Evolutionary conservation across 2,113 vertebrate genomes (phyloP), one percentile per base, ranked within the genome.

Genomic region (Gulo gulo): DNA sequence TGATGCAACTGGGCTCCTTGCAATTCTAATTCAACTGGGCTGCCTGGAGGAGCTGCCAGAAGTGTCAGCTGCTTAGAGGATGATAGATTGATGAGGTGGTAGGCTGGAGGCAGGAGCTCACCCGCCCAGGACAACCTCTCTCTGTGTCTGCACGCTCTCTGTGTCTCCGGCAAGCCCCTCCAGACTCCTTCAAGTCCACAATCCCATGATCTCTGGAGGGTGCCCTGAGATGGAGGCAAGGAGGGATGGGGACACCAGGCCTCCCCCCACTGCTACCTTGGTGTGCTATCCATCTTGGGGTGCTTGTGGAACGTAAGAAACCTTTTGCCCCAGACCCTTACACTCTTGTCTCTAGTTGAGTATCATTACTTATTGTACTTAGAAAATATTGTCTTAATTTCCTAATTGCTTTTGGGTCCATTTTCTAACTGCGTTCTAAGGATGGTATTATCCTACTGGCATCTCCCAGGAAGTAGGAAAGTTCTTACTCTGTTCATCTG

Each of bases 41-140:
- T 98, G 98, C 97, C 0, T 4, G 98, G 98, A 98, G 98, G 97
- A 98, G 98, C 98, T 98, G 98, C 98, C 98, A 98, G 95, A 98
- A 98, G 98, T 99, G 99, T 99, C 99, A 99, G 97, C 92, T 95
- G 98, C 98, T 98, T 98, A 99, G 98, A 98, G 80, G 98, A 98
- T 99, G 99, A 99, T 98, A 98, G 99, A 99, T 99, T 98, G 99
- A 99, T 99, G 98, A 99, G 98, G 98, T 95, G 98, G 97, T 96
- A 96, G 86, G 97, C 97, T 97, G 88, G 90, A 94, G 61, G 96
- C 79, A 98, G 98, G 97, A 97, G 87, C 98, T 94, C 96, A 52
- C 82, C 98, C 88, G 97, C 97, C 97, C 88, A 95, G 98, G 98
- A 98, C 98, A 97, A 98, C 98, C 98, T 98, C 98, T 98, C 98